These are phyloP conservation scores for Parazoanthus atlanticus DNA, from an alignment of 92 coral and sea anemone genomes.

Conservation along the genomic window DNA sequence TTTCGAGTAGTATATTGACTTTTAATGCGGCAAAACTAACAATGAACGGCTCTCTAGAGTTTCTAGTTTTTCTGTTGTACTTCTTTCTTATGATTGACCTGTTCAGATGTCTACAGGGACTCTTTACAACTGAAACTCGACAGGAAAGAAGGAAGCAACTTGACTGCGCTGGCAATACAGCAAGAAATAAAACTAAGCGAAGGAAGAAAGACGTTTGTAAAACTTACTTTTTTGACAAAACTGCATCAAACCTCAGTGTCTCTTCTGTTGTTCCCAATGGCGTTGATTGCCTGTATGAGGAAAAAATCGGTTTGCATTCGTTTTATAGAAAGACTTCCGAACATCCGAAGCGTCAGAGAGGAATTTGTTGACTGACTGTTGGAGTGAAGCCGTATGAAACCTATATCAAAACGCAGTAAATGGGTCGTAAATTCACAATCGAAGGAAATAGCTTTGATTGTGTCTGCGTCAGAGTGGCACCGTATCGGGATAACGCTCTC, in stretches of 20 bases:
- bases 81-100: background rate
- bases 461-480: too few relatives aligned
- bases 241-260: background rate
- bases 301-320: background rate
- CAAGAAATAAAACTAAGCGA: background rate
- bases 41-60: constrained; percentile 14
- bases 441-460: too few relatives aligned
- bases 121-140: background rate
- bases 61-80: constrained; percentile 16
- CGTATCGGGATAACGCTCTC: too few relatives aligned
- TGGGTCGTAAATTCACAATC: too few relatives aligned
- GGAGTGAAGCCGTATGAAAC: too few relatives aligned
- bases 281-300: background rate
- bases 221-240: background rate
- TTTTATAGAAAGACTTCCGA: background rate
- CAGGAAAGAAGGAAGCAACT: background rate
- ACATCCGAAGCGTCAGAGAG: constrained; percentile 8
- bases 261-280: background rate
- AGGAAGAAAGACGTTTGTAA: background rate
- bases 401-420: too few relatives aligned
- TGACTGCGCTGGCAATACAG: background rate
- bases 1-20: background rate
- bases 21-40: background rate
- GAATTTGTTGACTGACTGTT: constrained; percentile 8
- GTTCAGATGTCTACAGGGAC: background rate